Conservation (phyloP, 1,140 invertebrate genomes). For the Nephila pilipes region DNA sequence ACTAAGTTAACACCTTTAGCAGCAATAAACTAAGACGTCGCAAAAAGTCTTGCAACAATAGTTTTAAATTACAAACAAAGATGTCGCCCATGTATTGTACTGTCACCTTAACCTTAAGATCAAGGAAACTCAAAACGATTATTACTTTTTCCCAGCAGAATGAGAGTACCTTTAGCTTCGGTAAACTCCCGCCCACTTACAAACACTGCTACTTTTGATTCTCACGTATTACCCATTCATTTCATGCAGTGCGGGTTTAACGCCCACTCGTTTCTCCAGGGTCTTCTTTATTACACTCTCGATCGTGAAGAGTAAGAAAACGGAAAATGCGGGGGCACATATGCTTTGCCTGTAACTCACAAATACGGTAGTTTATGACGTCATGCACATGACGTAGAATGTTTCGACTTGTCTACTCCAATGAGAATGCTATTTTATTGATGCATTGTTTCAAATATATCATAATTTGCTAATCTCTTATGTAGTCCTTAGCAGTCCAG, state of each 20-base stretch:
- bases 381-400: background rate
- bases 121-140: background rate
- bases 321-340: conserved; percentile 3
- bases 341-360: background rate
- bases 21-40: too few species aligned
- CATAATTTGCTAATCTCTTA: too few species aligned
- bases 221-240: background rate
- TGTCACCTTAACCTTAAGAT: conserved; percentile 14
- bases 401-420: background rate
- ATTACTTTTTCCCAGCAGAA: background rate
- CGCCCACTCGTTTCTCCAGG: background rate
- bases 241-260: background rate
- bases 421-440: background rate
- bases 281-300: background rate
- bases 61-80: background rate
- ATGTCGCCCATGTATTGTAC: background rate
- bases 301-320: background rate
- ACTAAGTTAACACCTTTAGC: too few species aligned
- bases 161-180: background rate
- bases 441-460: too few species aligned
- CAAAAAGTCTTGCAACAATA: too few species aligned
- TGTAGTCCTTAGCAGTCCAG: too few species aligned
- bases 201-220: background rate
- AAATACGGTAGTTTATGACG: background rate
- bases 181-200: background rate